Base-by-base conservation (phyloP, 1,140 invertebrate genomes). In the Drosophila aff. region DNA sequence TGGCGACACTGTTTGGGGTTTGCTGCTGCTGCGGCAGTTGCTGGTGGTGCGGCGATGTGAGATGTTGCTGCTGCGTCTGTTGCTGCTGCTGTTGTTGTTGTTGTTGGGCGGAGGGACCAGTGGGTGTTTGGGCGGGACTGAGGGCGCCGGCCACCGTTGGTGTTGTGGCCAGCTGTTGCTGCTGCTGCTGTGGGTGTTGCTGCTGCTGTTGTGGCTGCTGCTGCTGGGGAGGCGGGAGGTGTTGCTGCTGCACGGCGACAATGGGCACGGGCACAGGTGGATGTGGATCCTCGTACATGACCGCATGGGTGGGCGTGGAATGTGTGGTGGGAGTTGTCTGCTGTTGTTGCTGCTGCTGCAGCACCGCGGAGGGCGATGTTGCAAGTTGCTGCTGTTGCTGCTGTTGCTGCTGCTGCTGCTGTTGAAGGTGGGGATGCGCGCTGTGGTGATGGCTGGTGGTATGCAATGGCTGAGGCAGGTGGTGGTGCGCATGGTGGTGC, bases 221-320 rank as follows among this genome's bases (percentile, higher is more conserved):
- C 40, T 79, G 84, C 58, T 81, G 89, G 46, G 79, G 83, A 58
- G 84, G 71, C 67, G 85, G 89, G 28, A 82, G 82, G 44, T 76
- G 86, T 61, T 92, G 91, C 65, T 82, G 82, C 46, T 81, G 84
- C 65, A 92, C 80, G 73, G 83, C 82, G 50, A 87, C 81, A 75
- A 92, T 85, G 81, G 91, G 86, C 81, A 91, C 86, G 50, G 85
- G 87, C 69, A 91, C 86, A 49, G 85, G 84, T 65, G 92, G 81
- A 60, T 36, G 52, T 21, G 91, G 86, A 74, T 92, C 92, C 86
- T 92, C 92, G 75, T 92, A 92, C 90, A 92, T 92, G 75, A 85
- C 91, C 81, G 87, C 91, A 91, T 92, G 91, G 52, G 92, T 91
- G 61, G 92, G 87, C 55, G 92, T 92, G 92, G 92, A 93, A 93